phyloP scores from a whole-genome alignment of 2,888 invertebrate genomes.

The Melolontha melolontha region DNA sequence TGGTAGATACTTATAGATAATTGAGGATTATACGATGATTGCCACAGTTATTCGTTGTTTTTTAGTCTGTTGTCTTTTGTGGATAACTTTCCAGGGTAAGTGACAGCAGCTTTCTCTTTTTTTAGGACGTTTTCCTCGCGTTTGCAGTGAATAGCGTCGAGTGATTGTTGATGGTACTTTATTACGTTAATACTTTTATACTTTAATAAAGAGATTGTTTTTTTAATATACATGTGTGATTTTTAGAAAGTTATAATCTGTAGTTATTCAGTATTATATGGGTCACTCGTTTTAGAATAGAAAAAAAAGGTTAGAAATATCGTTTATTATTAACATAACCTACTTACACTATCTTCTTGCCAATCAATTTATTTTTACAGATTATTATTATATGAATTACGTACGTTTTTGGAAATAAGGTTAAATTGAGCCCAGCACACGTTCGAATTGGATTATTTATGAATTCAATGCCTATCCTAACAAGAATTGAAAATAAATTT shows the following conservation, averaged over 20 bases:
- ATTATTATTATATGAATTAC: no score
- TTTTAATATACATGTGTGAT: not conserved
- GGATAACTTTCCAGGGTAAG: constrained; percentile 28
- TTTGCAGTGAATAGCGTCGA: not conserved
- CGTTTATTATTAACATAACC: no score
- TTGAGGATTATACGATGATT: constrained; percentile 12
- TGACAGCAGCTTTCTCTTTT: constrained; percentile 29
- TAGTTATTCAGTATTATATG: not conserved
- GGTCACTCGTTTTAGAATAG: not conserved
- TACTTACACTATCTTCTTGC: no score
- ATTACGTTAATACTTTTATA: no score
- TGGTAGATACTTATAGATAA: no score
- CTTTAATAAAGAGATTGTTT: constrained; percentile 10
- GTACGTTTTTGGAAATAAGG: no score
- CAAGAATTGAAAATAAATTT: no score
- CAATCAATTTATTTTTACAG: no score
- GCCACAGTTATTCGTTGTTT: constrained; percentile 7
- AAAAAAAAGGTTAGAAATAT: no score
- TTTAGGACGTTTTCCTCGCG: constrained; percentile 17
- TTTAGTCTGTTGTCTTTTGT: constrained; percentile 25
- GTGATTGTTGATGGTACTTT: constrained; percentile 28
- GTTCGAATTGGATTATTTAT: no score
- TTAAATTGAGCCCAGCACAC: no score
- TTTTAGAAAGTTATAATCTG: constrained; percentile 21
- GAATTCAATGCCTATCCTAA: no score